Evolutionary conservation across 2,888 invertebrate species (phyloP), one percentile per base, ranked within the genome.

Genomic region (Drosophila rubida): DNA sequence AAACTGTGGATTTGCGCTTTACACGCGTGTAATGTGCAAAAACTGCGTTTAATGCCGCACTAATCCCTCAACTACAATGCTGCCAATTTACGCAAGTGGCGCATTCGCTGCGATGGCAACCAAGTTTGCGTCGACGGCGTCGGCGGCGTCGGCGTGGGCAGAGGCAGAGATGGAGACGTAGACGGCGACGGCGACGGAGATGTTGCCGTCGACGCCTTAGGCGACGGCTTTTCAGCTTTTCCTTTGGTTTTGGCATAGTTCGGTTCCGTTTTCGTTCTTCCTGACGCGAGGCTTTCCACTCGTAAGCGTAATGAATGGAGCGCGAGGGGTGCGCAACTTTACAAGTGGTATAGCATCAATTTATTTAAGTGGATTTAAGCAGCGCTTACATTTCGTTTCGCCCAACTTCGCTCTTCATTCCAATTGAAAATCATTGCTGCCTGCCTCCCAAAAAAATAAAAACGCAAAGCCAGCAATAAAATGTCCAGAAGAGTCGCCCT

Each of bases 21-120:
- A 84, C 83, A 84, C 84, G 83, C 88, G 84, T 84, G 88, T 86
- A 88, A 88, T 86, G 88, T 88, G 80, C 84, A 88, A 86, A 88
- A 83, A 83, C 87, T 88, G 88, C 87, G 88, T 83, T 85, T 85
- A 88, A 85, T 88, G 88, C 85, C 78, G 70, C 85, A 84, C 87
- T 85, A 85, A 85, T 85, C 85, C 85, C 84, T 86, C 87, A 85
- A 85, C 85, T 87, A 85, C 88, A 85, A 88, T 84, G 78, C 81
- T 84, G 88, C 87, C 87, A 85, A 88, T 88, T 85, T 84, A 76
- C 87, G 83, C 88, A 87, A 83, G 88, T 83, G 86, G 67, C 83
- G 85, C 61, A 62, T 58, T 62, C 50, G 54, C 77, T 67, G n/a
- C 51, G 66, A 58, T 71, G 67, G 35, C 65, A 67, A 72, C 71